A percentile compares a stretch with the other conserved stretches of the same genome.
Evolutionary conservation across 2,797 vertebrate species (phyloP).

Genomic region (Enteromius treurensis): DNA sequence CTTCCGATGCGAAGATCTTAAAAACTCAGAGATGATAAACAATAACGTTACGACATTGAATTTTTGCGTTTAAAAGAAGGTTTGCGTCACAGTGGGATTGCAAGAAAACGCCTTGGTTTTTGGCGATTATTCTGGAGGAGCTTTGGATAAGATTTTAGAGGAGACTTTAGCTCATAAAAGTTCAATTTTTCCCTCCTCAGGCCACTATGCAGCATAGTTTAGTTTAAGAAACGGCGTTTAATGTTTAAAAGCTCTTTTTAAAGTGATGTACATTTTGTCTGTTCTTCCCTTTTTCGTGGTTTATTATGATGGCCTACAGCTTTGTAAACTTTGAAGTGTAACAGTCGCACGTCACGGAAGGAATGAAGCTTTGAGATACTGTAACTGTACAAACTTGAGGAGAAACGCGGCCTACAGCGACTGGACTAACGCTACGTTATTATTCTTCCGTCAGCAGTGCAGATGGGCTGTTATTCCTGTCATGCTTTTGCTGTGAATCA

Average conservation of each 20-base stretch:
- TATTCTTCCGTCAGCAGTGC: neutral
- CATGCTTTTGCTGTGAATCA: neutral
- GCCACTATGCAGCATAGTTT: neutral
- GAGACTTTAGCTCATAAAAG: neutral
- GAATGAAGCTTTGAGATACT: constrained; percentile 3
- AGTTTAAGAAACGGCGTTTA: neutral
- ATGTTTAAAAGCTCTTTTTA: neutral
- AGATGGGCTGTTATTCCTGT: neutral
- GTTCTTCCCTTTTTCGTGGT: neutral
- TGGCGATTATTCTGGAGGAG: neutral
- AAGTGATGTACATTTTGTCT: neutral
- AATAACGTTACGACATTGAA: neutral
- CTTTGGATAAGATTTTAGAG: neutral
- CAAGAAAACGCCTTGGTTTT: neutral
- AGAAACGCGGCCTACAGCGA: constrained; percentile 28
- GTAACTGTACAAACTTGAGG: constrained; percentile 19
- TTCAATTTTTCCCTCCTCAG: neutral
- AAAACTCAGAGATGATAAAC: neutral
- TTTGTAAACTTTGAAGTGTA: constrained; percentile 12
- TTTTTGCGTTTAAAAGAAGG: neutral
- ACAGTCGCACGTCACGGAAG: constrained; percentile 28
- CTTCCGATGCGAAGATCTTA: constrained; percentile 39
- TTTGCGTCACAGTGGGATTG: neutral
- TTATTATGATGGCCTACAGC: constrained; percentile 6
- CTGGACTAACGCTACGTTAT: neutral